Percentiles rank a stretch among this genome's conserved stretches.
Conservation (phyloP, 1,140 invertebrate genomes). For the Triops cancriformis region DNA sequence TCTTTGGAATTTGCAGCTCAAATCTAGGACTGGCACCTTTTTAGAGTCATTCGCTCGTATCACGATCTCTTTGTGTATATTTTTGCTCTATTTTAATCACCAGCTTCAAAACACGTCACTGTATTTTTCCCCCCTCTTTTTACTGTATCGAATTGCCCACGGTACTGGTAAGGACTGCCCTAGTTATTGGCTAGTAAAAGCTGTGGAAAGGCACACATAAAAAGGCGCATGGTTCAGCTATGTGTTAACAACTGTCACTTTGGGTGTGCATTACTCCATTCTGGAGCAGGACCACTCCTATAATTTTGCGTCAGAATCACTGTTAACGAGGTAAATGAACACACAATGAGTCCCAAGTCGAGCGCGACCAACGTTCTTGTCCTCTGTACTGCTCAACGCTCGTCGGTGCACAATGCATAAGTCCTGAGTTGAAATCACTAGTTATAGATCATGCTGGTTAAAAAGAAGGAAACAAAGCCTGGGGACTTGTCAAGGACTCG, state of each 20-base stretch:
- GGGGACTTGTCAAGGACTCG: not conserved
- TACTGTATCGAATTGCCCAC: too few species aligned
- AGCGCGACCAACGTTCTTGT: not conserved
- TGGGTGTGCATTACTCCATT: not conserved
- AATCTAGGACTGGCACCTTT: not conserved
- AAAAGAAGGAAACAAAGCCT: not conserved
- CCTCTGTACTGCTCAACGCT: not conserved
- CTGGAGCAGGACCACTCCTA: not conserved
- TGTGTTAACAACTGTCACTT: not conserved
- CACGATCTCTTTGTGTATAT: too few species aligned
- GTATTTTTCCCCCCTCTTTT: too few species aligned
- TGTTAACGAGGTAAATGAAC: not conserved
- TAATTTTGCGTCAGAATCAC: not conserved
- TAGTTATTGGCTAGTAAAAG: not conserved
- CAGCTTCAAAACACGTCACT: too few species aligned
- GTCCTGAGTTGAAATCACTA: not conserved
- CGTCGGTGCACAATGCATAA: not conserved
- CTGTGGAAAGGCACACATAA: not conserved
- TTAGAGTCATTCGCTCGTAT: not conserved
- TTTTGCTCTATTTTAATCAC: too few species aligned
- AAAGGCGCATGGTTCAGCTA: not conserved
- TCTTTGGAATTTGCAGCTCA: not conserved
- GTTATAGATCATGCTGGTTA: not conserved
- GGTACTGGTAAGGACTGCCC: too few species aligned
- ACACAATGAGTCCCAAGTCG: not conserved